Evolutionary conservation across 1,140 invertebrate genomes (phyloP).

Genomic region (Vanessa atalanta): DNA sequence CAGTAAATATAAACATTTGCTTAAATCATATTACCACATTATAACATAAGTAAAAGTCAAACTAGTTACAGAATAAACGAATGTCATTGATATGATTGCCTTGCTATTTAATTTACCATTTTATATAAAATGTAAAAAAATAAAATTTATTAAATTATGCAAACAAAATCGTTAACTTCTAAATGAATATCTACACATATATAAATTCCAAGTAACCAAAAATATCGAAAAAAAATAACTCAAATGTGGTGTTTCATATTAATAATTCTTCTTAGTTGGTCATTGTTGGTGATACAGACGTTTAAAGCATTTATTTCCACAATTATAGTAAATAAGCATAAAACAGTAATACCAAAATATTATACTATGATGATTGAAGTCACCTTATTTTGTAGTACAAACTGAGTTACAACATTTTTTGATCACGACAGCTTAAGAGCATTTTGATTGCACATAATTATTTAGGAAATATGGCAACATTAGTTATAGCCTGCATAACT

Average conservation of each 20-base stretch:
- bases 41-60: not conserved
- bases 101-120: not conserved
- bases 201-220: no score
- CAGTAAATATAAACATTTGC: not conserved
- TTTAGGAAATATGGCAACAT: constrained; percentile 24
- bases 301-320: no score
- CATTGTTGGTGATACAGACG: no score
- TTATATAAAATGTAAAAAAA: no score
- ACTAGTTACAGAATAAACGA: not conserved
- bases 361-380: no score
- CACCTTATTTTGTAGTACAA: not conserved
- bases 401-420: constrained; percentile 4
- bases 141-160: no score
- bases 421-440: constrained; percentile 5
- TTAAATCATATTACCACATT: not conserved
- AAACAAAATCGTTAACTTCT: not conserved
- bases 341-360: no score
- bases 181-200: not conserved
- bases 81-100: constrained; percentile 3
- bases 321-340: no score
- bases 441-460: constrained; percentile 15
- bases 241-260: no score
- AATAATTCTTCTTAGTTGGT: no score
- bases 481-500: constrained; percentile 18
- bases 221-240: no score